Conservation (phyloP, 2,888 invertebrate species). For the Aphidius colemani region DNA sequence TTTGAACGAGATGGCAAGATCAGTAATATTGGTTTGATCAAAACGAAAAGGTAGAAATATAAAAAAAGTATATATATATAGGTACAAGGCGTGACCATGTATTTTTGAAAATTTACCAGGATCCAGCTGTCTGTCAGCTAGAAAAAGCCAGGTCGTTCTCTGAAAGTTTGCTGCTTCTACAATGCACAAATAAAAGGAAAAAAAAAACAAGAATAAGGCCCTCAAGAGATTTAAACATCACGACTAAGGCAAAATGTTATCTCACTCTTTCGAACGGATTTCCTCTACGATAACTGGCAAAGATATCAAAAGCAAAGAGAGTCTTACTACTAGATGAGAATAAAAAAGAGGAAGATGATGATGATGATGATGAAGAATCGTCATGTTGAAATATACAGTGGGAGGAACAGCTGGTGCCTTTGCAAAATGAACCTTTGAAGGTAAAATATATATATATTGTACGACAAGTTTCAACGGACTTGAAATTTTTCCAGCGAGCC, state of each 20-base stretch:
- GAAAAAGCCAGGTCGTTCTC: conserved; percentile 4
- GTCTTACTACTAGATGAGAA: background rate
- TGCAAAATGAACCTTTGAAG: conserved; percentile 25
- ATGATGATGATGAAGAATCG: background rate
- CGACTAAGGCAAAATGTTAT: conserved; percentile 14
- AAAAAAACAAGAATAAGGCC: background rate
- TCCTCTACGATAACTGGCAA: conserved; percentile 36
- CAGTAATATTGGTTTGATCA: conserved; percentile 19
- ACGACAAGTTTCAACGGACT: conserved; percentile 21
- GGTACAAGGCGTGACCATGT: conserved; percentile 35
- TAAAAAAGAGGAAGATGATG: too few species aligned
- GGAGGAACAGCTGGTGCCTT: conserved; percentile 36
- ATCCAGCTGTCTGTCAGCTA: conserved; percentile 33
- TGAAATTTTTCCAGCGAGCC: conserved; percentile 22
- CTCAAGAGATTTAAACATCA: conserved; percentile 2
- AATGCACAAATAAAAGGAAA: too few species aligned
- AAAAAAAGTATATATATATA: background rate
- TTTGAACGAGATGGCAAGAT: conserved; percentile 23
- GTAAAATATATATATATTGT: conserved; percentile 4
- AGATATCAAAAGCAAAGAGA: conserved; percentile 38
- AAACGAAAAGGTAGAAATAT: background rate
- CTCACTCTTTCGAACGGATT: conserved; percentile 28
- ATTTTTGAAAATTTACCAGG: conserved; percentile 35
- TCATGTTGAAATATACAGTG: conserved; percentile 26
- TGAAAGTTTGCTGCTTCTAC: too few species aligned